Evolutionary conservation across 2,888 invertebrate genomes (phyloP), one percentile per base, ranked within the genome.

Genomic region (Crepidodera aurea): DNA sequence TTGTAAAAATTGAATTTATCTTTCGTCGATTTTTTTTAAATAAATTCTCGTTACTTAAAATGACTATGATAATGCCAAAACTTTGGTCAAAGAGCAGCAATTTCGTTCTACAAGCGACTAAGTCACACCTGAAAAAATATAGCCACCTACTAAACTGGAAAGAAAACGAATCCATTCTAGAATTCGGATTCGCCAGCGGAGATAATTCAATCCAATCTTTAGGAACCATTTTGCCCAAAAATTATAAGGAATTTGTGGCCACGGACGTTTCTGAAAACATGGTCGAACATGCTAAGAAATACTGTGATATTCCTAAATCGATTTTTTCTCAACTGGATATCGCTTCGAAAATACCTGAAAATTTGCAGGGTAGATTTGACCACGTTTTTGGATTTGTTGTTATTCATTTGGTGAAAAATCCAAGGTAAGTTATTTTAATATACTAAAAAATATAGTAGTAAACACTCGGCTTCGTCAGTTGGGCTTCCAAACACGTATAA

Each of bases 141-240:
- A 79, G 84, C 1, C 77, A 81, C 5, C 79, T 25, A 10, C 13
- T 64, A 13, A 50, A 51, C 18, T 64, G 64, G 64, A 60, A 60
- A 13, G 81, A 81, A 53, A 83, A 82, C 0, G 84, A 84, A 54
- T 78, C 79, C 10, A 77, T 88, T 34, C 72, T 90, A 57, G 92
- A 93, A 72, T 84, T 92, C 40, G 92, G 92, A 0, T 90, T 89
- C 62, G 92, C 91, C 0, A 88, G 89, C 34, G 91, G 91, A 0
- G 86, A 87, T 71, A 88, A 91, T 6, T 86, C 88, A 0, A 83
- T n/a, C 16, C 13, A 42, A 32, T 7, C 25, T 7, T 42, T 65
- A n/a, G 15, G 50, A 8, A 58, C 62, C 1, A 29, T 51, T 5
- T 34, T 65, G n/a, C 65, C 65, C 1, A 16, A 51, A 13, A 10